Evolutionary conservation across 23 tunicate genomes (phyloP).

Genomic region (Diplosoma virens): DNA sequence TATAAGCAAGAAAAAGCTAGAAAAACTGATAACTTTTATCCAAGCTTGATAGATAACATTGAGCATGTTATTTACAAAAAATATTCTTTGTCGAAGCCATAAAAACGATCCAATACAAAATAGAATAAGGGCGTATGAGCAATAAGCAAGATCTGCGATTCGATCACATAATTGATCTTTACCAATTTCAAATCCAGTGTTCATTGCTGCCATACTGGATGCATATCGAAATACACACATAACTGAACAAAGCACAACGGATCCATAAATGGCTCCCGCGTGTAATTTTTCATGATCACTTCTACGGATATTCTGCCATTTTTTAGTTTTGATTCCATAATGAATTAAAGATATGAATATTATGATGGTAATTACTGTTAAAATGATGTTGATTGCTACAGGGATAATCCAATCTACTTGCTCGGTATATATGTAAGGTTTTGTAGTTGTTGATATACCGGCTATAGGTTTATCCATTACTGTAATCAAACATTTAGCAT

Average conservation of each 20-base stretch:
- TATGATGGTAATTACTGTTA: conserved; percentile 19
- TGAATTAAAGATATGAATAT: conserved; percentile 26
- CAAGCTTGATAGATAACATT: conserved; percentile 10
- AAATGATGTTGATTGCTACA: conserved; percentile 1
- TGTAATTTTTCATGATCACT: conserved; percentile 13
- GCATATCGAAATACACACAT: conserved; percentile 28
- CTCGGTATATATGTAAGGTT: no score
- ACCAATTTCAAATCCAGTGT: conserved; percentile 14
- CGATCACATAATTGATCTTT: conserved; percentile 32
- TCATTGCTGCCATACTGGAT: conserved; percentile 13
- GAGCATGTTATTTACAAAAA: conserved; percentile 43
- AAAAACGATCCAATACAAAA: conserved; percentile 28
- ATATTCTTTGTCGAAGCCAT: conserved; percentile 54
- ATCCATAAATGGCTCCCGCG: conserved; percentile 32
- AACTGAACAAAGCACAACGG: conserved; percentile 39
- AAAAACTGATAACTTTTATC: conserved; percentile 33
- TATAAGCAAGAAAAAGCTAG: conserved; percentile 30
- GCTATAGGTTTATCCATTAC: no score
- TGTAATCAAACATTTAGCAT: no score
- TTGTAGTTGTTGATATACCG: no score
- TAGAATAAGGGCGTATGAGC: conserved; percentile 23
- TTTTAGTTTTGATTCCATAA: conserved; percentile 44
- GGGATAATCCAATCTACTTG: conserved; percentile 38
- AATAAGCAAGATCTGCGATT: conserved; percentile 34
- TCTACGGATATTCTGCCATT: conserved; percentile 15